Conservation (phyloP, 1,140 invertebrate genomes). For the Pseudomyrmex dendroicus region DNA sequence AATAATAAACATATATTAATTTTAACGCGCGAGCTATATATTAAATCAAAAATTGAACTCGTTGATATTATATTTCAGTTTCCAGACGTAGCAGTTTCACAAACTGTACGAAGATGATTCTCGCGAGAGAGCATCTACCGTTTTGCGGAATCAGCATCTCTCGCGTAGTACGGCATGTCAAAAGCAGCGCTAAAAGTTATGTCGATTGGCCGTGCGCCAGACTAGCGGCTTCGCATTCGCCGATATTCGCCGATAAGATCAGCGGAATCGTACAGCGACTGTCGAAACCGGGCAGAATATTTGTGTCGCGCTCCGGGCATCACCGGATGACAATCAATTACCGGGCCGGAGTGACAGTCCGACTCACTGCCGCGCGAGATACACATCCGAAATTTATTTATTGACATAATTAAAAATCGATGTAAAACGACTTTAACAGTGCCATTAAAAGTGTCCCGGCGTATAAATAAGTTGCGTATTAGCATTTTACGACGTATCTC, state of each 20-base stretch:
- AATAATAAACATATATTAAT: constrained; percentile 18
- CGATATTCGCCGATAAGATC: constrained; percentile 58
- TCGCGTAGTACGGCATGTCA: constrained; percentile 16
- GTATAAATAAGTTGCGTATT: constrained; percentile 56
- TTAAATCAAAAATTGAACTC: neutral
- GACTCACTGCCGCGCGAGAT: neutral
- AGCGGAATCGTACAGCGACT: constrained; percentile 37
- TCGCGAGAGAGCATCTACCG: neutral
- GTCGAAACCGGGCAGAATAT: constrained; percentile 42
- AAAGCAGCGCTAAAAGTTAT: constrained; percentile 49
- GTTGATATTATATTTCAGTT: neutral
- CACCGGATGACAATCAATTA: constrained; percentile 49
- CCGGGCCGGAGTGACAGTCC: neutral
- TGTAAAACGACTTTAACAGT: constrained; percentile 5
- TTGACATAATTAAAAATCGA: constrained; percentile 56
- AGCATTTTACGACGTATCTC: constrained; percentile 49
- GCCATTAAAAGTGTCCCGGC: constrained; percentile 6
- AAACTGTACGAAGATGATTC: neutral
- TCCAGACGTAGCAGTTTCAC: neutral
- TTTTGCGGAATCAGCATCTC: constrained; percentile 42
- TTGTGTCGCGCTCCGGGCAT: constrained; percentile 2
- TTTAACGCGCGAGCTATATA: neutral
- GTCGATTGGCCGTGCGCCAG: constrained; percentile 54
- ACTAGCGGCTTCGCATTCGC: constrained; percentile 15
- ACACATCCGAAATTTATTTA: constrained; percentile 43